These are phyloP conservation scores for Crossaster papposus DNA, from an alignment of 53 echinoderm and acorn worm species.

Conservation along the genomic window DNA sequence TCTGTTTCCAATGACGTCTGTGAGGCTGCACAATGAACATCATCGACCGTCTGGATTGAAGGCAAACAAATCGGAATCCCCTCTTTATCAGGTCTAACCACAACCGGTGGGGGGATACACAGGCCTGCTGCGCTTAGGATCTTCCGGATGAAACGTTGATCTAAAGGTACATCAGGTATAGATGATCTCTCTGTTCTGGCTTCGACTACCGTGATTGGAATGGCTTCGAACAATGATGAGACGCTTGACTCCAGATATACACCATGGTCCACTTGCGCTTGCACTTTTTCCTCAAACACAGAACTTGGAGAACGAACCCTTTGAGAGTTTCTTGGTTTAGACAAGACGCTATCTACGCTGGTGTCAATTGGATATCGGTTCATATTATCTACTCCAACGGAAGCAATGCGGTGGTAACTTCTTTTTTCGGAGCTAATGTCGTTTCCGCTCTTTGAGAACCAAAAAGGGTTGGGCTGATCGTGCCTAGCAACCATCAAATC, in stretches of 20 bases:
- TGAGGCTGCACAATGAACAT: background rate
- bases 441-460: background rate
- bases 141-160: background rate
- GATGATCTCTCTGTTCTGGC: background rate
- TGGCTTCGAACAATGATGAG: background rate
- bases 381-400: background rate
- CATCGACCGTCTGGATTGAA: background rate
- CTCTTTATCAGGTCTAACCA: too few relatives aligned
- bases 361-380: background rate
- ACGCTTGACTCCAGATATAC: background rate
- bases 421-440: background rate
- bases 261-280: background rate
- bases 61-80: too few relatives aligned
- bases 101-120: background rate
- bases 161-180: background rate
- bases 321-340: background rate
- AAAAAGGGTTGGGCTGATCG: background rate
- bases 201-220: background rate
- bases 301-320: background rate
- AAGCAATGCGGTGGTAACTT: background rate
- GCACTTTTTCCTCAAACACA: background rate
- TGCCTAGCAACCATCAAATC: background rate
- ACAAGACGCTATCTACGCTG: background rate
- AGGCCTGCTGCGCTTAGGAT: constrained; percentile 7
- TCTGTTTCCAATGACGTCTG: background rate